Evolutionary conservation across 2,113 vertebrate genomes (phyloP).

Genomic region (Anguilla japonica): DNA sequence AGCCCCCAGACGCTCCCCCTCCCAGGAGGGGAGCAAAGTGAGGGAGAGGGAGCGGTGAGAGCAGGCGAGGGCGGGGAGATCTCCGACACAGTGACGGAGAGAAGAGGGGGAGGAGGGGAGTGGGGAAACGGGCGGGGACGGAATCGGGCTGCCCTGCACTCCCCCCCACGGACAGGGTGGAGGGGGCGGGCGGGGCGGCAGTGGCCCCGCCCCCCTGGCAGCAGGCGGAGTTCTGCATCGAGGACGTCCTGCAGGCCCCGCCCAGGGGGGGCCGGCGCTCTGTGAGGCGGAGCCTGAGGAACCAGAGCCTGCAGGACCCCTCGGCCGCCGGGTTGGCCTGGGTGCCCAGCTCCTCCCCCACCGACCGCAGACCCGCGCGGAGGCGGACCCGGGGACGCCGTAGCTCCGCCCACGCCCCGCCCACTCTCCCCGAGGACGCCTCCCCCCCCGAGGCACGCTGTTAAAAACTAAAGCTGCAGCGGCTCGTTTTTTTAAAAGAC

Average conservation of each 20-base stretch:
- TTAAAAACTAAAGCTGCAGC: too few species aligned
- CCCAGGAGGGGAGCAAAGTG: neutral
- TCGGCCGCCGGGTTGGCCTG: constrained; percentile 59
- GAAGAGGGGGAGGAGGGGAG: neutral
- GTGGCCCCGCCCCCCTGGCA: constrained; percentile 54
- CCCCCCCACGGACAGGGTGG: neutral
- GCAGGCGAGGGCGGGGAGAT: neutral
- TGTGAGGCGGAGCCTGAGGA: constrained; percentile 72
- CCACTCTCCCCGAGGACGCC: constrained; percentile 27
- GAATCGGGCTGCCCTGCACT: neutral
- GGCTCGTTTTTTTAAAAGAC: neutral
- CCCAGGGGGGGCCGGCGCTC: constrained; percentile 53
- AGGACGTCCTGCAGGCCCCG: constrained; percentile 65
- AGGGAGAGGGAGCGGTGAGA: neutral
- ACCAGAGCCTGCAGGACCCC: constrained; percentile 40
- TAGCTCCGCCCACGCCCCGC: neutral
- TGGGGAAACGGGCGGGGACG: neutral
- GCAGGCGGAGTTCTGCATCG: constrained; percentile 63
- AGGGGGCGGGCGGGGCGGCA: neutral
- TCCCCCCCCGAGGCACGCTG: too few species aligned
- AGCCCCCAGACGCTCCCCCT: neutral
- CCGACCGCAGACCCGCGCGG: constrained; percentile 8
- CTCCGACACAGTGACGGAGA: constrained; percentile 1
- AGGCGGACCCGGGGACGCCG: constrained; percentile 40
- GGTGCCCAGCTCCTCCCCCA: constrained; percentile 59